Evolutionary conservation across 2,888 invertebrate genomes (phyloP).

Genomic region (Rhagophthalmus giganteus): DNA sequence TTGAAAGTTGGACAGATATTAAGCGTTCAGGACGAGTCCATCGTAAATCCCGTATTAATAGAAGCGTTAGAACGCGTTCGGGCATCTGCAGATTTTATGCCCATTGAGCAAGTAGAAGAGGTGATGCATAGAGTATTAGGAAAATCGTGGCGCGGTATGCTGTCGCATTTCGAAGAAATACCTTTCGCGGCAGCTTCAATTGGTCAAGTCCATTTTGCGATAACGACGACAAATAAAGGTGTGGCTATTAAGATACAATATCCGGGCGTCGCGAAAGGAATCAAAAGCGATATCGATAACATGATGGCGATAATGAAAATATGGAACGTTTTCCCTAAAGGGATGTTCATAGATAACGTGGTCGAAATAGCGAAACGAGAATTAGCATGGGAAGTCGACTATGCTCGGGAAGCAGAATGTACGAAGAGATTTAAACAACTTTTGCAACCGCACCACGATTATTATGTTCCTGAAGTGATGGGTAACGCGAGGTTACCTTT

Average conservation of each 20-base stretch:
- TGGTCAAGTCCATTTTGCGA: constrained; percentile 84
- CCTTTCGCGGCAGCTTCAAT: constrained; percentile 99
- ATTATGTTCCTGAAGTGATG: constrained; percentile 87
- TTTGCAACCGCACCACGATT: constrained; percentile 73
- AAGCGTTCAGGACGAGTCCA: constrained; percentile 91
- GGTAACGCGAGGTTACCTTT: too few species aligned
- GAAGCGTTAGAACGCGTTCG: constrained; percentile 94
- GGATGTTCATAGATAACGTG: constrained; percentile 92
- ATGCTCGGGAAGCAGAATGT: constrained; percentile 87
- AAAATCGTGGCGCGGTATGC: constrained; percentile 73
- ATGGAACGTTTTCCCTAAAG: constrained; percentile 94
- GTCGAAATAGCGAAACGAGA: constrained; percentile 93
- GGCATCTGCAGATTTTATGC: constrained; percentile 99
- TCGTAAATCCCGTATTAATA: constrained; percentile 89
- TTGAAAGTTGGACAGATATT: constrained; percentile 96
- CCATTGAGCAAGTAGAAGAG: constrained; percentile 88
- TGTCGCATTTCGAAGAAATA: constrained; percentile 81
- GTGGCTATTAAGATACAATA: constrained; percentile 98
- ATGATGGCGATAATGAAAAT: constrained; percentile 87
- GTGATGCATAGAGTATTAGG: constrained; percentile 84
- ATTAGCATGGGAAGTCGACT: constrained; percentile 96
- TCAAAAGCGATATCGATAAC: constrained; percentile 97
- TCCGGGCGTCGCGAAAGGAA: constrained; percentile 95
- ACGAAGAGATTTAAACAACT: constrained; percentile 76
- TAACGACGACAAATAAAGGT: constrained; percentile 67